These are phyloP conservation scores for Uloborus plumipes DNA, from an alignment of 2,888 invertebrate genomes.

Conservation along the genomic window DNA sequence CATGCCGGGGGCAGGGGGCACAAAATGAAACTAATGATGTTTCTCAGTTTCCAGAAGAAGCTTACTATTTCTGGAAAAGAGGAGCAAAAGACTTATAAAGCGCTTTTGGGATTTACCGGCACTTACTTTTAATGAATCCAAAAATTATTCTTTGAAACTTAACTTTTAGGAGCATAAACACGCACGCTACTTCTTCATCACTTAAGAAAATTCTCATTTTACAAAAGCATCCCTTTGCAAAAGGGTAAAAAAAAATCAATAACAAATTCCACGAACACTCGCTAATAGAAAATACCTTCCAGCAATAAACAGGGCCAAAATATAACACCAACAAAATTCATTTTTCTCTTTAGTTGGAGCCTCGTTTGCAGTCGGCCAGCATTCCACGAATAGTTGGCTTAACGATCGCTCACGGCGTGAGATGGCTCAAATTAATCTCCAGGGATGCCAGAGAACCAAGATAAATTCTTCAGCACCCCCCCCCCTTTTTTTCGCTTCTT, in stretches of 20 bases:
- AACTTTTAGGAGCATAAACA: neutral
- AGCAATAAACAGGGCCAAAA: conserved; percentile 48
- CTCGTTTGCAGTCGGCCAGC: conserved; percentile 46
- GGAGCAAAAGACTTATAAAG: too few relatives aligned
- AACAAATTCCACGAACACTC: conserved; percentile 45
- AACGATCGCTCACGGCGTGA: conserved; percentile 54
- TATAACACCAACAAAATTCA: conserved; percentile 57
- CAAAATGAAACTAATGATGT: too few relatives aligned
- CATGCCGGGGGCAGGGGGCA: too few relatives aligned
- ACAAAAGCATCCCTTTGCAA: neutral
- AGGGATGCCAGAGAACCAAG: conserved; percentile 43
- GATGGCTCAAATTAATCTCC: conserved; percentile 57
- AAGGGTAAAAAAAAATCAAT: conserved; percentile 23
- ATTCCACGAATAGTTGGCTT: conserved; percentile 60
- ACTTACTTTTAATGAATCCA: too few relatives aligned
- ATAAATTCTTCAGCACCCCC: conserved; percentile 43
- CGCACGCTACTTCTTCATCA: neutral
- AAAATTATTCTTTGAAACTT: too few relatives aligned
- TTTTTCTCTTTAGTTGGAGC: conserved; percentile 29
- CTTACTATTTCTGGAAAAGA: too few relatives aligned
- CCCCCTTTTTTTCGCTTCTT: conserved; percentile 1
- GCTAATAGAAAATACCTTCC: conserved; percentile 58
- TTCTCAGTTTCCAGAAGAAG: too few relatives aligned
- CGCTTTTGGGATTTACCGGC: too few relatives aligned
- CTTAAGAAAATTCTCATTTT: neutral